Percentiles rank a stretch among this genome's conserved stretches.
These are phyloP conservation scores for Tetragonisca angustula DNA, from an alignment of 2,888 invertebrate genomes.

Conservation along the genomic window DNA sequence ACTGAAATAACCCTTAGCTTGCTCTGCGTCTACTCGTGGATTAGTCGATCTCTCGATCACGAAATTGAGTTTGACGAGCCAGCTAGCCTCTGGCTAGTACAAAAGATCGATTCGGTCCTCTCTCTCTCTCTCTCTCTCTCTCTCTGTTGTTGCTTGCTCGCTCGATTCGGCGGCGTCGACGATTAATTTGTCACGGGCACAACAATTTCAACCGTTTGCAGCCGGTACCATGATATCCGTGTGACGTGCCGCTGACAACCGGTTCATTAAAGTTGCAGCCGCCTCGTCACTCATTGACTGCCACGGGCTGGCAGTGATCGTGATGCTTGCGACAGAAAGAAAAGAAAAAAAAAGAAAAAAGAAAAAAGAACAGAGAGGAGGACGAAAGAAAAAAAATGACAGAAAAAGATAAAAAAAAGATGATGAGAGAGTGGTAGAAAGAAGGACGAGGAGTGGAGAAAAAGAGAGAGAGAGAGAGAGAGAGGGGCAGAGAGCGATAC, in stretches of 20 bases:
- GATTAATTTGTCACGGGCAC: conserved; percentile 73
- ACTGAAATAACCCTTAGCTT: background rate
- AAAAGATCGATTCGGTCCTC: conserved; percentile 49
- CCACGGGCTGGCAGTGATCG: conserved; percentile 62
- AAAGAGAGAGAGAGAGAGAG: conserved; percentile 4
- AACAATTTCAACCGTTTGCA: conserved; percentile 71
- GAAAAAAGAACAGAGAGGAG: background rate
- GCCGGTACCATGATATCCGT: conserved; percentile 67
- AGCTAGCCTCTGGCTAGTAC: conserved; percentile 13
- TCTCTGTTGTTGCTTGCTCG: background rate
- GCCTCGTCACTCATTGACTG: conserved; percentile 72
- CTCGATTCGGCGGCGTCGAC: conserved; percentile 51
- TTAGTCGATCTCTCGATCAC: background rate
- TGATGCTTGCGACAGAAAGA: conserved; percentile 49
- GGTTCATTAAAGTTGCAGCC: conserved; percentile 74
- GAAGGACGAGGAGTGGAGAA: background rate
- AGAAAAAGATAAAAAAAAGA: conserved; percentile 1
- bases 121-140: background rate
- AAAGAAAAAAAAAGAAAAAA: conserved; percentile 19
- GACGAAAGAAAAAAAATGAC: background rate
- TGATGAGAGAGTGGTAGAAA: background rate
- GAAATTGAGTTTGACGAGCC: background rate
- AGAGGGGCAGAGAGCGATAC: conserved; percentile 34
- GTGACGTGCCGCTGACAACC: conserved; percentile 72
- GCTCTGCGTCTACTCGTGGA: background rate